Base-by-base conservation (phyloP, 2,797 vertebrate genomes). In the Sphaeramia orbicularis region DNA sequence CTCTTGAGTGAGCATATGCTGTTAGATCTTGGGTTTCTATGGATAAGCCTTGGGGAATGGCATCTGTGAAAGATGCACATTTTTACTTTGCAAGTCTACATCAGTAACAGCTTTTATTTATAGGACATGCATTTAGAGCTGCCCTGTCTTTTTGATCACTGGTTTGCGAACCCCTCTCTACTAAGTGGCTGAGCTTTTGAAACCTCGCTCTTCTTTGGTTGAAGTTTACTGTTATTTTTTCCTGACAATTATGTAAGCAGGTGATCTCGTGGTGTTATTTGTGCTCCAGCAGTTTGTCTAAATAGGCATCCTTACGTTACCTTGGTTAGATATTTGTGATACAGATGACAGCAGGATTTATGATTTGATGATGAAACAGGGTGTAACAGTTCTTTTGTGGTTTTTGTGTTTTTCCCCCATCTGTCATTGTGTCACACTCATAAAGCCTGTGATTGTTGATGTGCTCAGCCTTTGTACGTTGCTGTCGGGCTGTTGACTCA, bases 51-150 rank as follows among this genome's bases (percentile, higher is more conserved):
- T 2, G n/a, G 63, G 60, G 58, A 59, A 69, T 58, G 43, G 35
- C 63, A 47, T 21, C 13, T 51, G 16, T 63, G 55, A 64, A 32
- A 50, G n/a, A 63, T 62, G 48, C 30, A 56, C 38, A 40, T 57
- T 78, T 65, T 81, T 65, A 27, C 50, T 58, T 54, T 52, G 13
- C 6, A 51, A 43, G 32, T 41, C 27, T 36, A 41, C 61, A 37
- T 69, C n/a, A 60, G n/a, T 62, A 74, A 71, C 43, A 52, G 45
- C 44, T 71, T 79, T 78, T 81, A 79, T 86, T 83, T 85, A 61
- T 76, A 76, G 68, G 30, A 59, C 4, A 38, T 56, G 37, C 58
- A 53, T 81, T 82, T 60, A 66, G 47, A 65, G 56, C 24, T 36
- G n/a, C 15, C 16, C 21, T 43, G 18, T 62, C 44, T 50, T 71